A percentile compares a stretch with the other conserved stretches of the same genome.
Conservation (phyloP, 2,797 vertebrate species). For the Paedocypris micromegethes region DNA sequence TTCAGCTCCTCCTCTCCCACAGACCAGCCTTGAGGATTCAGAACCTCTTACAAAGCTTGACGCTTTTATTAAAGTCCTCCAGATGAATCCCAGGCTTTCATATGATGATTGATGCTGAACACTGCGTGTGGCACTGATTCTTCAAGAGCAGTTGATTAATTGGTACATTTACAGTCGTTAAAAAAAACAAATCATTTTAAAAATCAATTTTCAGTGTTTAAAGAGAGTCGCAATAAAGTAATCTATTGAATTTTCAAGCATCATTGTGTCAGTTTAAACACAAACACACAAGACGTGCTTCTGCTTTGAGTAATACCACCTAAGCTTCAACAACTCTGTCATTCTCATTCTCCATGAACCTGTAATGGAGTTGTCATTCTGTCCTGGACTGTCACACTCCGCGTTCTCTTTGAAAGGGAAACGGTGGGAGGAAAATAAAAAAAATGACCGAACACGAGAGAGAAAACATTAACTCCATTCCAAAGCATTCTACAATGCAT, state of each 20-base stretch:
- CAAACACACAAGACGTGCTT: background rate
- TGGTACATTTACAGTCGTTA: background rate
- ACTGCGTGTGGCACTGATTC: too few species aligned
- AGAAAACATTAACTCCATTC: constrained; percentile 64
- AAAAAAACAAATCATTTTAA: background rate
- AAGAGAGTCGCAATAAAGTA: too few species aligned
- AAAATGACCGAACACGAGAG: constrained; percentile 46
- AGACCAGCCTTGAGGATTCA: constrained; percentile 67
- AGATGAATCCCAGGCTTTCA: constrained; percentile 28
- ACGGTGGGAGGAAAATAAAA: constrained; percentile 51
- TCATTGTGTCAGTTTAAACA: too few species aligned
- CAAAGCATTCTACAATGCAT: constrained; percentile 71
- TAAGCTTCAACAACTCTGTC: constrained; percentile 26
- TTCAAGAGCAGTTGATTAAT: too few species aligned
- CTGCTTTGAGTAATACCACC: background rate
- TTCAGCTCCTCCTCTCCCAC: constrained; percentile 54
- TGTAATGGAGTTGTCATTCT: constrained; percentile 49
- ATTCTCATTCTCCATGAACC: constrained; percentile 40
- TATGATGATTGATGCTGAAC: too few species aligned
- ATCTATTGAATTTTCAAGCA: too few species aligned
- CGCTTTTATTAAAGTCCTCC: constrained; percentile 36
- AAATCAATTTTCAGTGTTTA: too few species aligned
- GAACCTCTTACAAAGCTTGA: constrained; percentile 16
- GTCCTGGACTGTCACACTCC: constrained; percentile 44
- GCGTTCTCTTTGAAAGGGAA: constrained; percentile 58